Conservation (phyloP, 1,140 invertebrate species). For the Andrena cerasifolii region DNA sequence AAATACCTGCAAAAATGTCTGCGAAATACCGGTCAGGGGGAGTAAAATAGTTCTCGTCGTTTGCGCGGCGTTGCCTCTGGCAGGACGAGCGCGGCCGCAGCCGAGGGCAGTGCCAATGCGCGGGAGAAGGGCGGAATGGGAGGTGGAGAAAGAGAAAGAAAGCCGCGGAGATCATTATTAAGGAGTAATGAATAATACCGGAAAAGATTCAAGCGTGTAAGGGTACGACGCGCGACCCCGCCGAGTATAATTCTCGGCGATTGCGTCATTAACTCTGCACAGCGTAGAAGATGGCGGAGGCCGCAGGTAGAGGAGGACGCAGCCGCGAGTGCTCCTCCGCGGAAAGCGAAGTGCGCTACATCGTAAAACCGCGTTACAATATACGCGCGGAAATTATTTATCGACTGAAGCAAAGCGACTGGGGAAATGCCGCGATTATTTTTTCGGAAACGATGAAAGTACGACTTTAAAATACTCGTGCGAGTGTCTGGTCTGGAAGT, state of each 20-base stretch:
- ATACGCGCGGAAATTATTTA: slow-evolving; percentile 48
- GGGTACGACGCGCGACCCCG: slow-evolving; percentile 63
- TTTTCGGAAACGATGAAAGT: neutral
- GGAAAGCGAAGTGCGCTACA: slow-evolving; percentile 54
- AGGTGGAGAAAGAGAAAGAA: slow-evolving; percentile 34
- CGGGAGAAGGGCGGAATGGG: slow-evolving; percentile 27
- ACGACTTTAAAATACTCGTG: too few species aligned
- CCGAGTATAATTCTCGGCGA: slow-evolving; percentile 71
- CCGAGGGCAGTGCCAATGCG: neutral
- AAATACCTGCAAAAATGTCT: too few species aligned
- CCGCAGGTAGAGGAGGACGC: slow-evolving; percentile 25
- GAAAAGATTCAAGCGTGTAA: slow-evolving; percentile 70
- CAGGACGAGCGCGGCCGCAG: slow-evolving; percentile 4
- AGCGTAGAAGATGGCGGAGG: slow-evolving; percentile 42
- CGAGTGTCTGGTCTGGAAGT: too few species aligned
- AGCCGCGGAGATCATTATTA: slow-evolving; percentile 68
- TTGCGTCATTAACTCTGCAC: slow-evolving; percentile 68
- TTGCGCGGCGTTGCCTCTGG: neutral
- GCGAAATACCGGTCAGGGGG: too few species aligned
- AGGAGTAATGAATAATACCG: slow-evolving; percentile 74
- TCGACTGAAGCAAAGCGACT: slow-evolving; percentile 25
- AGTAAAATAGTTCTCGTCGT: slow-evolving; percentile 5
- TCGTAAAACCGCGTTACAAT: slow-evolving; percentile 55
- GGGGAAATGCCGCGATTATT: neutral
- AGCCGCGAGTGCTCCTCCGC: slow-evolving; percentile 21